Evolutionary conservation across 2,797 vertebrate genomes (phyloP).

Genomic region (Anableps anableps): DNA sequence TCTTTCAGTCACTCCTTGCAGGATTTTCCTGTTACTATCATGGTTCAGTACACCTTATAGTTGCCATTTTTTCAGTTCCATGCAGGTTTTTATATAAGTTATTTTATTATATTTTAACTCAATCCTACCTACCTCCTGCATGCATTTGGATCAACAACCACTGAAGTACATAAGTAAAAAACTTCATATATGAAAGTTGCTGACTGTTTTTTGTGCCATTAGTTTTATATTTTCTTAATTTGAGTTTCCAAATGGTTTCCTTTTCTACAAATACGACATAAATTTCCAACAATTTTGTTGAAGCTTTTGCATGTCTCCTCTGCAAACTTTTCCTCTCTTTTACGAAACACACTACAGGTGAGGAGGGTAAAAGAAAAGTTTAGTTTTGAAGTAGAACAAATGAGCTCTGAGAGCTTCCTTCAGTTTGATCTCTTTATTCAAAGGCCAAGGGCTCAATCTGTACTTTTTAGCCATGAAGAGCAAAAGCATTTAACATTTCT

Average conservation of each 20-base stretch:
- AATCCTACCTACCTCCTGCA: too few species aligned
- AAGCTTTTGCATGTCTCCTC: background rate
- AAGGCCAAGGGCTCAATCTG: background rate
- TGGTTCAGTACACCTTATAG: too few species aligned
- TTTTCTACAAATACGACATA: background rate
- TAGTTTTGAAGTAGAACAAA: background rate
- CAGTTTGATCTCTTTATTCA: background rate
- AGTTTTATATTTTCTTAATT: background rate
- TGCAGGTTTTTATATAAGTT: too few species aligned
- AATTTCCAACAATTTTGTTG: background rate
- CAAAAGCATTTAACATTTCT: constrained; percentile 1
- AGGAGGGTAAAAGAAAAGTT: background rate
- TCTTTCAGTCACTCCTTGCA: background rate
- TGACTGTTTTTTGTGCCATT: background rate
- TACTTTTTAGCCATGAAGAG: background rate
- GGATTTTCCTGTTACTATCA: background rate
- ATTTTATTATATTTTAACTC: too few species aligned
- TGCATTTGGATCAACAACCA: too few species aligned
- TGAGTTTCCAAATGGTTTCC: background rate
- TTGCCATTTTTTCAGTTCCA: too few species aligned
- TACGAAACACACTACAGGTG: background rate
- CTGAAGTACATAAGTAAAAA: too few species aligned
- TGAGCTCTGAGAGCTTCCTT: background rate
- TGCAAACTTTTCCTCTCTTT: background rate
- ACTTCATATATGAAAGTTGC: too few species aligned